Evolutionary conservation across 2,113 vertebrate genomes (phyloP), one percentile per base, ranked within the genome.

Genomic region (Myocastor coypus): DNA sequence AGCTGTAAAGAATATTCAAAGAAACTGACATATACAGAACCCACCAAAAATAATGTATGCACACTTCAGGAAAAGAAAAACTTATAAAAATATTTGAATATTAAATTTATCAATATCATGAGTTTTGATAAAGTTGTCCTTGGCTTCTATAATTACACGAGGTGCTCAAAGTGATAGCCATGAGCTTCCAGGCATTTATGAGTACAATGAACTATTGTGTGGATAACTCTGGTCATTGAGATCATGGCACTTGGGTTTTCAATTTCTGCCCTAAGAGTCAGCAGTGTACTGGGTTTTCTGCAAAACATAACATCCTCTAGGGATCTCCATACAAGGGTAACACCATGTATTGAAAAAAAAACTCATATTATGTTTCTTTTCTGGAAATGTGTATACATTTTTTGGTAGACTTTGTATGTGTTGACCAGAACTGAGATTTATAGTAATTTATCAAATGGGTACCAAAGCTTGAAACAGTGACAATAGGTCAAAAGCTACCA

Each of bases 1-100:
- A 89, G 17, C 75, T 94, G n/a, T 28, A 89, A 83, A 83, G 87
- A 94, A 94, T 22, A 73, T 83, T 92, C 66, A 84, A 77, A 91
- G 6, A 37, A 81, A 7, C 68, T 92, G 7, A 8, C n/a, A 61
- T 40, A 61, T 3, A 83, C 22, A 78, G 75, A 78, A 7, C 50
- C 12, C 2, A 3, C 28, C 42, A 78, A 50, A 50, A 50, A 50
- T 77, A 78, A 50, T 32, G 69, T 32, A 50, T 78, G 19, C 28
- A 32, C 28, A 30, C 26, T 50, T 50, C 6, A 50, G 26, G 46
- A 78, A 78, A 46, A 46, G 24, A 78, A 50, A 78, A 77, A 46
- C 26, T 46, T 77, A 6, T 30, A 46, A 30, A 24, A 11, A 30
- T 77, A 77, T 50, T 46, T 77, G 28, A 77, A 78, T 78, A 78